Evolutionary conservation across 2,113 vertebrate genomes (phyloP).

Genomic region (Galeopterus variegatus): DNA sequence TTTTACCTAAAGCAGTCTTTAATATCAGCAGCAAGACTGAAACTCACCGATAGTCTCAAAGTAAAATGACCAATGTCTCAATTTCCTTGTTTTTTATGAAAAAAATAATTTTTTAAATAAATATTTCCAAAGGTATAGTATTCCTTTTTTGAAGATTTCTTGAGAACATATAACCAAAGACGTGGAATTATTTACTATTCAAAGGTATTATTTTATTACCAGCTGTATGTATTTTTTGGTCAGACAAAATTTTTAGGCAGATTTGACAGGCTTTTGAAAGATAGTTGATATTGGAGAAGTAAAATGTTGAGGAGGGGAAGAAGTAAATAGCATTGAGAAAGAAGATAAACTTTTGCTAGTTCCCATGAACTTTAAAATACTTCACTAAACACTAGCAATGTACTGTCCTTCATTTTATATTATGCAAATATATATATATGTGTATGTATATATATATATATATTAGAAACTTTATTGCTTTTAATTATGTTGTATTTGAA

Average conservation of each 20-base stretch:
- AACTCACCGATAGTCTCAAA: background rate
- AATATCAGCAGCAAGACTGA: background rate
- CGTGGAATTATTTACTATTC: background rate
- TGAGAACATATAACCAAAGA: background rate
- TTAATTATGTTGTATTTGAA: slow-evolving; percentile 17
- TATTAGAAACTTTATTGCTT: background rate
- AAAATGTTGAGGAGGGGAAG: background rate
- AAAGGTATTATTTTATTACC: background rate
- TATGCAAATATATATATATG: background rate
- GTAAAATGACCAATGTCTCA: background rate
- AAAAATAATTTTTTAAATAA: background rate
- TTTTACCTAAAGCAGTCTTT: background rate
- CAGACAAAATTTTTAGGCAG: background rate
- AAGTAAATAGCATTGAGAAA: background rate
- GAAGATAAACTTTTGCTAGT: background rate
- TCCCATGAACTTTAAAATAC: background rate
- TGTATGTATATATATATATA: background rate
- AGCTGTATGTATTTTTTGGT: background rate
- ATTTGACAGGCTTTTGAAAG: background rate
- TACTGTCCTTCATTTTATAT: background rate
- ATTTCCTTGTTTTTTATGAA: slow-evolving; percentile 15
- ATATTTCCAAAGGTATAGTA: background rate
- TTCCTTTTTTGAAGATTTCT: background rate
- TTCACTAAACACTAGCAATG: background rate
- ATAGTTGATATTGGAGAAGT: rapidly evolving